Percentiles rank a stretch among this genome's conserved stretches.
These are phyloP conservation scores for Thomomys bottae DNA, from an alignment of 2,113 vertebrate genomes.

Conservation along the genomic window DNA sequence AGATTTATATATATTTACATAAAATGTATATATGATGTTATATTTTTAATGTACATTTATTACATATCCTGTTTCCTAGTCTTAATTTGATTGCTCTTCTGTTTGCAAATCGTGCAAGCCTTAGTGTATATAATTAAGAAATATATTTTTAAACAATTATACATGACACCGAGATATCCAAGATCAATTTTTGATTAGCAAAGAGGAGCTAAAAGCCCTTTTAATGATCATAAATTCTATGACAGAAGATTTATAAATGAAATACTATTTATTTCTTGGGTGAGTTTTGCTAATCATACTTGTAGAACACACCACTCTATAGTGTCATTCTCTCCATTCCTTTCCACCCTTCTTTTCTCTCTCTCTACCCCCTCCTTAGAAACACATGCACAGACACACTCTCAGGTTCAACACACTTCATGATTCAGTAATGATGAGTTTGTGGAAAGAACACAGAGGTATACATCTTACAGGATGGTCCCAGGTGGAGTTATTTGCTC, in stretches of 20 bases:
- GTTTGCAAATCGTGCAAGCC: neutral
- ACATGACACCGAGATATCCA: neutral
- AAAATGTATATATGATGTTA: neutral
- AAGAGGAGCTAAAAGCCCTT: neutral
- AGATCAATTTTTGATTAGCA: neutral
- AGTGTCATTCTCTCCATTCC: neutral
- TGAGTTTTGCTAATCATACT: neutral
- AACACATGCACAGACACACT: neutral
- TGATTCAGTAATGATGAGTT: neutral
- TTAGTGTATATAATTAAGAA: neutral
- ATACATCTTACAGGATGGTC: neutral
- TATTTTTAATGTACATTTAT: neutral
- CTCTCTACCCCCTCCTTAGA: rapidly evolving
- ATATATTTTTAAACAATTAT: neutral
- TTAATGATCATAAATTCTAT: neutral
- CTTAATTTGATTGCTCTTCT: constrained; percentile 4
- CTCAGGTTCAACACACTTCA: neutral
- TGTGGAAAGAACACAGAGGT: neutral
- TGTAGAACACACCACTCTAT: neutral
- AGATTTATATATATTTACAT: neutral
- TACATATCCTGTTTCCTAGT: neutral
- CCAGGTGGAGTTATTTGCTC: neutral
- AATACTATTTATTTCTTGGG: neutral
- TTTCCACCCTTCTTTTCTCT: too few species aligned
- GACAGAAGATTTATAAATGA: neutral